Evolutionary conservation across 1,140 invertebrate species (phyloP).

Genomic region (Bilobella aurantiaca): DNA sequence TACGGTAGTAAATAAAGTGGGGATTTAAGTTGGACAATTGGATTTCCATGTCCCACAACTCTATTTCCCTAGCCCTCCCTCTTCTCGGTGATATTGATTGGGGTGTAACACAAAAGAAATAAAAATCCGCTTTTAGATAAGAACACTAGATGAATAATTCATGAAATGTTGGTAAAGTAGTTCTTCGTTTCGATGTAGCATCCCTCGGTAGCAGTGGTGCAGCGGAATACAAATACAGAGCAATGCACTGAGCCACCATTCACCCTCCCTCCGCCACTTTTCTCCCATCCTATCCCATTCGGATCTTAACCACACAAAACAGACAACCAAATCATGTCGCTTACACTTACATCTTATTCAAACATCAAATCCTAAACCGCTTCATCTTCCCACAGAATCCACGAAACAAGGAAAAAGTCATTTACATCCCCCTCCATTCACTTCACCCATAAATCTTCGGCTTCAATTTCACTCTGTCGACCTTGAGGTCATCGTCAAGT

Average conservation of each 20-base stretch:
- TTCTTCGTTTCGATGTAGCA: slow-evolving; percentile 22
- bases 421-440: no score
- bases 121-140: slow-evolving; percentile 35
- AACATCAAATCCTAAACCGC: no score
- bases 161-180: slow-evolving; percentile 32
- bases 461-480: no score
- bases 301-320: neutral
- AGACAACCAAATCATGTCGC: neutral
- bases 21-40: slow-evolving; percentile 25
- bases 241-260: no score
- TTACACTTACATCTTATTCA: neutral
- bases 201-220: neutral
- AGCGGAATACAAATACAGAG: no score
- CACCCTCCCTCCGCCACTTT: neutral
- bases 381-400: no score
- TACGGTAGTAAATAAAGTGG: slow-evolving; percentile 17
- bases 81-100: slow-evolving; percentile 33
- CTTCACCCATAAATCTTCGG: no score
- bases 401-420: no score
- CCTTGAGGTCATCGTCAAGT: no score
- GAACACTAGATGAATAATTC: slow-evolving; percentile 35
- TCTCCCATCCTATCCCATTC: neutral
- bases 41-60: slow-evolving; percentile 34
- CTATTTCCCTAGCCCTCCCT: no score
- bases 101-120: slow-evolving; percentile 29